Conservation (phyloP, 2,888 invertebrate genomes). For the Agrotis segetum region DNA sequence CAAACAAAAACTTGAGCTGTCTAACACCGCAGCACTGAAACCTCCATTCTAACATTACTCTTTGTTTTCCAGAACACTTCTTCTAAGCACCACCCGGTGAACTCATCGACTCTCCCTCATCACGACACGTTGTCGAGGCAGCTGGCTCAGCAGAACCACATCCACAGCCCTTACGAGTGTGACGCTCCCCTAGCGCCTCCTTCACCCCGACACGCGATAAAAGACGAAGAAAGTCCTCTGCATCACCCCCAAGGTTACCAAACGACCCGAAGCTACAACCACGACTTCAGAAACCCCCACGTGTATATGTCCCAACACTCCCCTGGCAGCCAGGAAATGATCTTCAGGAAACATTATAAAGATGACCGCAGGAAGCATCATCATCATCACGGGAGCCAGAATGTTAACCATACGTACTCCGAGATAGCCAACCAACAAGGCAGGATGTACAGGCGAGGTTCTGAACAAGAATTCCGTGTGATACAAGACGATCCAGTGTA, state of each 20-base stretch:
- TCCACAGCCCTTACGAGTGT: conserved; percentile 90
- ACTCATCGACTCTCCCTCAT: conserved; percentile 92
- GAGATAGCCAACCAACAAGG: conserved; percentile 92
- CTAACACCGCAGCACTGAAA: conserved; percentile 42
- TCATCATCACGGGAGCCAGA: conserved; percentile 90
- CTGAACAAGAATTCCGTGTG: conserved; percentile 90
- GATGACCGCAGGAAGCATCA: conserved; percentile 87
- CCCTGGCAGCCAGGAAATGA: conserved; percentile 88
- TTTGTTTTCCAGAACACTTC: conserved; percentile 94
- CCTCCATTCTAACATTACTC: conserved; percentile 28
- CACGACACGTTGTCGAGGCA: conserved; percentile 91
- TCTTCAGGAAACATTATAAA: conserved; percentile 87
- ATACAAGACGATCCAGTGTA: conserved; percentile 95
- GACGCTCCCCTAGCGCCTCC: conserved; percentile 86
- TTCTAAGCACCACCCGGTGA: conserved; percentile 94
- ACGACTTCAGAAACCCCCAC: conserved; percentile 87
- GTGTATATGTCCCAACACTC: conserved; percentile 89
- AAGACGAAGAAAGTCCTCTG: conserved; percentile 86
- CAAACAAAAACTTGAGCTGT: conserved; percentile 70
- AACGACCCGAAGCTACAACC: conserved; percentile 87
- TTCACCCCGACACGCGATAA: conserved; percentile 85
- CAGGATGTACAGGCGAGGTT: conserved; percentile 87
- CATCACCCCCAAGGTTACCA: conserved; percentile 86
- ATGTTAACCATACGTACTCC: conserved; percentile 94
- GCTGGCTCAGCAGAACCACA: conserved; percentile 87